Percentiles rank a stretch among this genome's conserved stretches.
Conservation (phyloP, 2,113 vertebrate genomes). For the Centrocercus urophasianus region DNA sequence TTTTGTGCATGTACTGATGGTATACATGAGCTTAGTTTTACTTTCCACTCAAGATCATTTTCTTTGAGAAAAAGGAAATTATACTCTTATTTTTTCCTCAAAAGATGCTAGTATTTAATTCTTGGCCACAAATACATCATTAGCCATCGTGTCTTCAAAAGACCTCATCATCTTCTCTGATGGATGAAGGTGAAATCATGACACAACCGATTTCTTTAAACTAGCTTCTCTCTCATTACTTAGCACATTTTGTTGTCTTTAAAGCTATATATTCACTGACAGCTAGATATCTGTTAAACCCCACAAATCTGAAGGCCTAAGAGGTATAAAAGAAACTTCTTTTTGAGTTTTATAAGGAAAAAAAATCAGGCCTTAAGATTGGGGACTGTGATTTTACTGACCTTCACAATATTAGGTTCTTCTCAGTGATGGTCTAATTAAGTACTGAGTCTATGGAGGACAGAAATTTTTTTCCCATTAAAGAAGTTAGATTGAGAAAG, state of each 20-base stretch:
- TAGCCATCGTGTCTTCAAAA: conserved; percentile 27
- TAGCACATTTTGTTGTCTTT: neutral
- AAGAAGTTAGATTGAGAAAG: neutral
- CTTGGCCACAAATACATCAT: neutral
- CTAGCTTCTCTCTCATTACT: neutral
- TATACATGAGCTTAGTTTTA: neutral
- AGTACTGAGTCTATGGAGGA: neutral
- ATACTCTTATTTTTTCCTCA: neutral
- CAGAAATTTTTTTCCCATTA: neutral
- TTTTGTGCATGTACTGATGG: neutral
- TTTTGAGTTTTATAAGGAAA: neutral
- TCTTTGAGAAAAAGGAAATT: neutral
- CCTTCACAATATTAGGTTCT: neutral
- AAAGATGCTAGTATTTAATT: neutral
- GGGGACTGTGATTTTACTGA: neutral
- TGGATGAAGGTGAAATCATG: neutral
- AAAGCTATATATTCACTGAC: conserved; percentile 29
- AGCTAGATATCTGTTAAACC: conserved; percentile 27
- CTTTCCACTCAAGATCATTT: neutral
- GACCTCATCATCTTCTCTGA: conserved; percentile 34
- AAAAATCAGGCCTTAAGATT: neutral
- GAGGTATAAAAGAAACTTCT: neutral
- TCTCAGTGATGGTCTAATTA: conserved; percentile 18
- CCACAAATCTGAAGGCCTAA: conserved; percentile 8
- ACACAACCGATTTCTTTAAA: conserved; percentile 34